Percentiles rank a stretch among this genome's conserved stretches.
phyloP scores from a whole-genome alignment of 23 tunicate genomes.

The Phallusia fumigata region DNA sequence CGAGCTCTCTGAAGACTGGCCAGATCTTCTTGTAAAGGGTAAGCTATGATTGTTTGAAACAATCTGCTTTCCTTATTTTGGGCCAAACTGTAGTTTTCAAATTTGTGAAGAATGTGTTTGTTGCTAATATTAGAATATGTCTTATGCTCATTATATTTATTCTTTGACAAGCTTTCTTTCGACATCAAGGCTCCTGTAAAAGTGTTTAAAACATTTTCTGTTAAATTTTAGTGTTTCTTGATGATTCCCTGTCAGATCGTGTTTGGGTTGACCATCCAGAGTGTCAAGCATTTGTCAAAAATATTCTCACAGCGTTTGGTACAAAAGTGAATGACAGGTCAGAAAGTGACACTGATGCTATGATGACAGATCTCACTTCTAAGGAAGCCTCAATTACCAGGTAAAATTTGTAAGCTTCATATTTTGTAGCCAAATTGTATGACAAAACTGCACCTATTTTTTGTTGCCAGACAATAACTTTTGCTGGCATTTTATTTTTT shows the following conservation, averaged over 20 bases:
- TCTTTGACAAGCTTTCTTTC: too few species aligned
- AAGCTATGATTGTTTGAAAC: neutral
- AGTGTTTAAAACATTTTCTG: neutral
- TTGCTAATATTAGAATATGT: too few species aligned
- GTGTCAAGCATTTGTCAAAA: slow-evolving; percentile 61
- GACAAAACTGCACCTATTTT: neutral
- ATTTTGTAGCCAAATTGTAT: neutral
- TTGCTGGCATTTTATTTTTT: too few species aligned
- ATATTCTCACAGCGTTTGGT: slow-evolving; percentile 53
- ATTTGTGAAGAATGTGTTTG: too few species aligned
- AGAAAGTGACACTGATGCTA: slow-evolving; percentile 31
- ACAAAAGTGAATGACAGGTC: slow-evolving; percentile 20
- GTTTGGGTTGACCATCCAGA: slow-evolving; percentile 86
- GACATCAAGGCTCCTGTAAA: too few species aligned
- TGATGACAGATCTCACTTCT: slow-evolving; percentile 20
- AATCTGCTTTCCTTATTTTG: too few species aligned
- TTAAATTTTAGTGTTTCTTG: slow-evolving; percentile 50
- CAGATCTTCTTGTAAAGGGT: slow-evolving; percentile 38
- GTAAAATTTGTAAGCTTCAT: neutral
- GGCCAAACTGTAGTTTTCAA: too few species aligned
- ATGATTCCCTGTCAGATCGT: slow-evolving; percentile 82
- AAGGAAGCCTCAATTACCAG: slow-evolving; percentile 9
- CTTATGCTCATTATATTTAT: too few species aligned
- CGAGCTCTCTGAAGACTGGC: slow-evolving; percentile 46
- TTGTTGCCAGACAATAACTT: too few species aligned